These are phyloP conservation scores for Crypturellus undulatus DNA, from an alignment of 2,113 vertebrate genomes.

Conservation along the genomic window DNA sequence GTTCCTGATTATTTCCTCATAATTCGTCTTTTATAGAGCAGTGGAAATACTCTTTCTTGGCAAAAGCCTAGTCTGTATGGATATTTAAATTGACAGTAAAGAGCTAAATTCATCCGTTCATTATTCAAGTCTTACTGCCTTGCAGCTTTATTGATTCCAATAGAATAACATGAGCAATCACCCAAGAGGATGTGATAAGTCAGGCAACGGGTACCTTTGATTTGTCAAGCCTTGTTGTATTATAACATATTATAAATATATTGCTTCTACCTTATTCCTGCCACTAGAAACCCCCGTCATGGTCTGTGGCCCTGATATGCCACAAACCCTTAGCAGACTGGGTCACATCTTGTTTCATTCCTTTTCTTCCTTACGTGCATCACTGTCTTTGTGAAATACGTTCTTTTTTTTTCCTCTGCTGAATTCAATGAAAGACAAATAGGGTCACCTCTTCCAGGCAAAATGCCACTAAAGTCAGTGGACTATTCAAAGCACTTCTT, in stretches of 20 bases:
- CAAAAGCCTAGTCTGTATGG: conserved; percentile 40
- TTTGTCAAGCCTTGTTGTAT: neutral
- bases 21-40: conserved; percentile 56
- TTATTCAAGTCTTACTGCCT: conserved; percentile 24
- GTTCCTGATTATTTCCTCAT: conserved; percentile 39
- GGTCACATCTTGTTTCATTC: neutral
- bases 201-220: neutral
- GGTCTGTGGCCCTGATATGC: neutral
- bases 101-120: conserved; percentile 18
- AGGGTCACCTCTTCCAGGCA: neutral
- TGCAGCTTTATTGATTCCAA: conserved; percentile 48
- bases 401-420: neutral
- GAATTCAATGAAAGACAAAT: neutral
- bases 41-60: conserved; percentile 41
- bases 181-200: conserved; percentile 4
- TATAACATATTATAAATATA: no score
- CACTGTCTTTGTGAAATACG: neutral
- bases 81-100: conserved; percentile 54
- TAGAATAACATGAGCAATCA: neutral
- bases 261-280: neutral
- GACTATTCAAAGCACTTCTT: neutral
- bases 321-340: neutral
- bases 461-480: neutral
- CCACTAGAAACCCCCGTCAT: neutral
- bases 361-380: neutral